phyloP scores from a whole-genome alignment of 1,140 invertebrate genomes.

The Ooceraea biroi region DNA sequence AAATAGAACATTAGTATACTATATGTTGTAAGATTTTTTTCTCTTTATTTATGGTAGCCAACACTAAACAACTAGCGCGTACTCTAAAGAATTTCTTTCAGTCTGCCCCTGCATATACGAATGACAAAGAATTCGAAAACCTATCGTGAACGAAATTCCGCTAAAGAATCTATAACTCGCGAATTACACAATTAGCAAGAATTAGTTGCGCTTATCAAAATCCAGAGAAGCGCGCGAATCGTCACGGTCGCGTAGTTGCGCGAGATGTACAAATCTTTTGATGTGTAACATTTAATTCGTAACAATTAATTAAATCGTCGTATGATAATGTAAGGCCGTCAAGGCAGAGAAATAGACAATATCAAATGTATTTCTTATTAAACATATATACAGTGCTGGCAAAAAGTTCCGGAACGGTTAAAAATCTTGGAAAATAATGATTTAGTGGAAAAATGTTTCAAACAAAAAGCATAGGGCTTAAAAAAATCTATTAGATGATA shows the following conservation, averaged over 20 bases:
- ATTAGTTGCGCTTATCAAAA: not conserved
- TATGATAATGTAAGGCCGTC: constrained; percentile 60
- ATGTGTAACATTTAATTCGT: constrained; percentile 36
- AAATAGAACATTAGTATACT: too few relatives aligned
- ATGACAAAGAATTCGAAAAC: constrained; percentile 7
- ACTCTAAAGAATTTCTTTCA: too few relatives aligned
- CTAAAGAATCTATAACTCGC: not conserved
- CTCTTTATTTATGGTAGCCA: too few relatives aligned
- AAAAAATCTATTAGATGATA: too few relatives aligned
- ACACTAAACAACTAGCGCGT: too few relatives aligned
- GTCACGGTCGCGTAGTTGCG: not conserved
- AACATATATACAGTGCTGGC: too few relatives aligned
- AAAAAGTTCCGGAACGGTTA: too few relatives aligned
- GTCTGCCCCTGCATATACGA: not conserved
- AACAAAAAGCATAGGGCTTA: too few relatives aligned
- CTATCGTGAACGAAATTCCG: not conserved
- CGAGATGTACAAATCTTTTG: constrained; percentile 39
- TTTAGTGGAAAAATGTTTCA: too few relatives aligned
- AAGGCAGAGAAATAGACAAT: constrained; percentile 48
- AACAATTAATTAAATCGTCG: constrained; percentile 54
- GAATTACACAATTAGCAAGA: not conserved
- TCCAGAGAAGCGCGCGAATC: not conserved
- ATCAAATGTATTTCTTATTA: constrained; percentile 36
- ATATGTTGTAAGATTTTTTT: too few relatives aligned
- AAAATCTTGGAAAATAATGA: too few relatives aligned